Percentiles rank a stretch among this genome's conserved stretches.
phyloP scores from a whole-genome alignment of 2,113 vertebrate species.

The Riparia riparia region DNA sequence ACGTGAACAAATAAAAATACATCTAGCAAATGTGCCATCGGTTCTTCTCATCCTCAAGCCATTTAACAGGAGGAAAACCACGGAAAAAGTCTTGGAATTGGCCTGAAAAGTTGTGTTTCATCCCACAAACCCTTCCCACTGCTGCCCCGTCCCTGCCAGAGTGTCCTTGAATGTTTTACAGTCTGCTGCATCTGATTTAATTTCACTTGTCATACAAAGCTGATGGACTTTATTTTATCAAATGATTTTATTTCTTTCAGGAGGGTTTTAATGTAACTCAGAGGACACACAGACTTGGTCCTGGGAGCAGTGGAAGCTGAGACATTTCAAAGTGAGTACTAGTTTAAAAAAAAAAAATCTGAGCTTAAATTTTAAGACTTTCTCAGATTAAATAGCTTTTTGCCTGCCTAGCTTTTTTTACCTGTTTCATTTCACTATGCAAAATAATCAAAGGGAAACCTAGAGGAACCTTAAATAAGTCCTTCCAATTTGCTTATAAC shows the following conservation, averaged over 20 bases:
- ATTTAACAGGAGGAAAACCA: background rate
- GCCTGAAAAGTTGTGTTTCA: background rate
- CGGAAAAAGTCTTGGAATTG: background rate
- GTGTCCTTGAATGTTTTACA: background rate
- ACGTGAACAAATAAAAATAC: background rate
- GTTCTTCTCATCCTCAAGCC: background rate
- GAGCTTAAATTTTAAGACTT: background rate
- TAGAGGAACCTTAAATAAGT: background rate
- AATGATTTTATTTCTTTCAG: background rate
- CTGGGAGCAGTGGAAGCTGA: background rate
- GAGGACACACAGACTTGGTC: background rate
- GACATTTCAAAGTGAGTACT: background rate
- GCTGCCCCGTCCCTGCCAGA: background rate
- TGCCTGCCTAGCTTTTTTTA: background rate
- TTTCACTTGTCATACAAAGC: background rate
- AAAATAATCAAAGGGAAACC: background rate
- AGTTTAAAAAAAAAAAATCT: background rate
- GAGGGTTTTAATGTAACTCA: background rate
- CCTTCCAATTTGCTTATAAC: background rate
- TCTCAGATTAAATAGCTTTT: background rate
- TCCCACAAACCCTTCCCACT: background rate
- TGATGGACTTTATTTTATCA: background rate
- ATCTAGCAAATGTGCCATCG: background rate
- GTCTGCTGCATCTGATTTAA: background rate
- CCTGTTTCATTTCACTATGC: background rate